Conservation (phyloP, 2,113 vertebrate species). For the Xiphophorus maculatus region DNA sequence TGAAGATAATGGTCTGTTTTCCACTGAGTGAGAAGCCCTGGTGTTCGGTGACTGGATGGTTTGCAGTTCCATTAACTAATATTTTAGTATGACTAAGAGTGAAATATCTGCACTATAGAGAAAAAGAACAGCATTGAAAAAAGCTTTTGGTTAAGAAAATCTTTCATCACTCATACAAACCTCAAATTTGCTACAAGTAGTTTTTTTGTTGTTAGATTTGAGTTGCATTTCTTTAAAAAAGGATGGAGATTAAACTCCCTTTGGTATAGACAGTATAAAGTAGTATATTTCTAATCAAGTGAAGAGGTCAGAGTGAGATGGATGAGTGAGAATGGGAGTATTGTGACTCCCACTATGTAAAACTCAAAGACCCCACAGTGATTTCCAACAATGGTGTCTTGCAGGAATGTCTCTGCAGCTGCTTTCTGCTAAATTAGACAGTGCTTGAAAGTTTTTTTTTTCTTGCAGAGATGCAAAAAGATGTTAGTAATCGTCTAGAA, state of each 20-base stretch:
- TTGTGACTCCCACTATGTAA: slow-evolving; percentile 64
- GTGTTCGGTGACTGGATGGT: slow-evolving; percentile 23
- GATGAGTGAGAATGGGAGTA: slow-evolving; percentile 60
- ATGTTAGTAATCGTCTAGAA: slow-evolving; percentile 67
- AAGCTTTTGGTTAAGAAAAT: no score
- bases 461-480: slow-evolving; percentile 38
- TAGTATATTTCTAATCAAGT: slow-evolving; percentile 44
- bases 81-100: slow-evolving; percentile 19
- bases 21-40: slow-evolving; percentile 3
- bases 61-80: slow-evolving; percentile 20
- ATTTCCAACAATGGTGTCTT: slow-evolving; percentile 72
- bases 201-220: not conserved
- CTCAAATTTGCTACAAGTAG: not conserved
- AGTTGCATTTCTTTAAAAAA: not conserved
- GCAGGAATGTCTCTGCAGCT: slow-evolving; percentile 60
- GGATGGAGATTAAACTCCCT: slow-evolving; percentile 1
- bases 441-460: slow-evolving; percentile 61
- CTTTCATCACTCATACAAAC: not conserved
- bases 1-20: slow-evolving; percentile 44
- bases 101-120: not conserved
- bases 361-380: slow-evolving; percentile 68
- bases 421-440: slow-evolving; percentile 59
- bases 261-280: slow-evolving; percentile 45
- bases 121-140: no score
- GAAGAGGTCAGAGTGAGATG: slow-evolving; percentile 37